These are phyloP conservation scores for Eilema caniola DNA, from an alignment of 2,888 invertebrate genomes.

Conservation along the genomic window DNA sequence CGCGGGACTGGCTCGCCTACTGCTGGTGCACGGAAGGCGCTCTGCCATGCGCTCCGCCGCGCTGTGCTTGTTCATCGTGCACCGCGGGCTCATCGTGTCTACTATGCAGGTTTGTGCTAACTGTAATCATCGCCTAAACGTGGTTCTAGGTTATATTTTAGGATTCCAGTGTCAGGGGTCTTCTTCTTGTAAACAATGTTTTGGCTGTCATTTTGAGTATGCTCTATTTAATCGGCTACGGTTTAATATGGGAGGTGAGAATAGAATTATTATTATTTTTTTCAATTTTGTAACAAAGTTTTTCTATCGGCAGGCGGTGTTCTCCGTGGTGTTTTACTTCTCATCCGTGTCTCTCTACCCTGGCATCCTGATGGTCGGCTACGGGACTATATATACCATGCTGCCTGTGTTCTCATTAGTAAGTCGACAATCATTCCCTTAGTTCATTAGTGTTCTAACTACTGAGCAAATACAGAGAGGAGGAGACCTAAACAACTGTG, in stretches of 20 bases:
- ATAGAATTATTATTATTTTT: too few relatives aligned
- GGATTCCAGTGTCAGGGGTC: too few relatives aligned
- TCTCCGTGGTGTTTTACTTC: conserved; percentile 99
- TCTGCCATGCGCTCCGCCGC: conserved; percentile 98
- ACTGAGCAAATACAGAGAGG: background rate
- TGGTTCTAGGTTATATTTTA: too few relatives aligned
- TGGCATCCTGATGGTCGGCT: conserved; percentile 99
- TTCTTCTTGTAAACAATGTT: too few relatives aligned
- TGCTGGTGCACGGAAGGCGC: conserved; percentile 97
- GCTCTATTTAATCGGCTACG: too few relatives aligned
- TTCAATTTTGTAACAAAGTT: background rate
- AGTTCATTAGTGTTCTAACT: background rate
- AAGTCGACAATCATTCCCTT: conserved; percentile 40
- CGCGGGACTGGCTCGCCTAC: conserved; percentile 92
- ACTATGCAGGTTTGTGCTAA: conserved; percentile 91
- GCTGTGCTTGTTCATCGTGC: conserved; percentile 99
- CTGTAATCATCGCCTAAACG: background rate
- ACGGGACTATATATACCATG: conserved; percentile 99
- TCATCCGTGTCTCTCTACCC: conserved; percentile 99
- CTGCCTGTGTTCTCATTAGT: conserved; percentile 97
- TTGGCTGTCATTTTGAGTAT: too few relatives aligned
- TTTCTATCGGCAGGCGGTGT: conserved; percentile 92
- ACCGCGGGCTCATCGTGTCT: conserved; percentile 98
- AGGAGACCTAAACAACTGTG: background rate
- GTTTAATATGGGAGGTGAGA: too few relatives aligned